Evolutionary conservation across 2,113 vertebrate species (phyloP).

Genomic region (Notarius quadriscutis): DNA sequence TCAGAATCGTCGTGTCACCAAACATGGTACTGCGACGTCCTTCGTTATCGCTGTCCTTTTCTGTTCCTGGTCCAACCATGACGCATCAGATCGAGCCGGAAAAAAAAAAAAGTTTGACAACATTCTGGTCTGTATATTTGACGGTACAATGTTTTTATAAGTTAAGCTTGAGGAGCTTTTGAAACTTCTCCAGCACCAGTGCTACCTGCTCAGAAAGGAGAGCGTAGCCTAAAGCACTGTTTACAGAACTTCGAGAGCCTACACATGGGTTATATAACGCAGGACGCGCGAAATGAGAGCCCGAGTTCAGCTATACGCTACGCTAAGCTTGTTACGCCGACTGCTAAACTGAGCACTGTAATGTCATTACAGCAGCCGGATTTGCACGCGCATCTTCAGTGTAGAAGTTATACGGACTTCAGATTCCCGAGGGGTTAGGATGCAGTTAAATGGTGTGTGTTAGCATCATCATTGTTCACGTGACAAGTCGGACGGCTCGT

Average conservation of each 20-base stretch:
- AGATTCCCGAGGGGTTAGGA: background rate
- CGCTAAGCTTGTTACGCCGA: conserved; percentile 19
- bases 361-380: conserved; percentile 21
- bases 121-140: background rate
- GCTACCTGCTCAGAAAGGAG: background rate
- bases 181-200: background rate
- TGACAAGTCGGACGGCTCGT: background rate
- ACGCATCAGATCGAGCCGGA: background rate
- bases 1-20: too few relatives aligned
- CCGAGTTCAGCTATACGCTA: background rate
- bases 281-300: background rate
- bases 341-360: conserved; percentile 30
- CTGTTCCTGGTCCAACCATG: background rate
- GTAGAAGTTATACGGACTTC: background rate
- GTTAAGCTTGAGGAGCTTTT: background rate
- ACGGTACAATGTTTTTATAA: background rate
- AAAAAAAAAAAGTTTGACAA: background rate
- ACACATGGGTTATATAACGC: conserved; percentile 18
- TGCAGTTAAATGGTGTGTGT: background rate
- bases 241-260: background rate
- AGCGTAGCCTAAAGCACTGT: background rate
- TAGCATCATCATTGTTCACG: background rate
- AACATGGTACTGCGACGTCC: background rate
- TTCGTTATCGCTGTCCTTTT: background rate
- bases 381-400: conserved; percentile 1